phyloP scores from a whole-genome alignment of 2,797 vertebrate genomes.

The Carcharodon carcharias region DNA sequence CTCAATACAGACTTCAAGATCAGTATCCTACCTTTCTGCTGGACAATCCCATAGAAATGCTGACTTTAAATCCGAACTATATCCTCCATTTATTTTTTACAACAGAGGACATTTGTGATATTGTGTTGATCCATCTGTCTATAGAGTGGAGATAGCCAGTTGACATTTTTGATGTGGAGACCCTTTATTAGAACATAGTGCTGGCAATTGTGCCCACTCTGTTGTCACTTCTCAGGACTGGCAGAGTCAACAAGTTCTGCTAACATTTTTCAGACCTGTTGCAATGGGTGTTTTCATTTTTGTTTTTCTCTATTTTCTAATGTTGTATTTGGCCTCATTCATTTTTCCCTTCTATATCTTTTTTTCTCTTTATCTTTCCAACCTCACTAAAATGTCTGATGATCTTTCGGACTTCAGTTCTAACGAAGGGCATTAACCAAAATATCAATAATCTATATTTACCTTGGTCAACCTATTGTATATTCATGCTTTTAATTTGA shows the following conservation, averaged over 20 bases:
- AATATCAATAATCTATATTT: not conserved
- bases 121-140: not conserved
- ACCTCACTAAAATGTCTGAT: not conserved
- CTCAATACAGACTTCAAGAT: not conserved
- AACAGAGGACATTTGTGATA: not conserved
- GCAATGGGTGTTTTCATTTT: not conserved
- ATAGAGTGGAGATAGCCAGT: not conserved
- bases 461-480: not conserved
- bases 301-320: not conserved
- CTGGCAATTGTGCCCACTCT: not conserved
- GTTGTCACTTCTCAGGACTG: not conserved
- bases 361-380: not conserved
- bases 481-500: no score
- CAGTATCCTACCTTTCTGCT: not conserved
- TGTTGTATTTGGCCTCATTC: no score
- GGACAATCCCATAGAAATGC: not conserved
- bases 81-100: not conserved
- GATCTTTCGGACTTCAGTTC: not conserved
- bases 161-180: not conserved
- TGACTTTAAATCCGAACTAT: not conserved
- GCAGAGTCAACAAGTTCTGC: not conserved
- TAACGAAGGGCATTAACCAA: not conserved
- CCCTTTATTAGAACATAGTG: not conserved
- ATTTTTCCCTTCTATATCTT: not conserved
- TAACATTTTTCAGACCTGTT: not conserved